A percentile compares a stretch with the other conserved stretches of the same genome.
These are phyloP conservation scores for Thereva nobilitata DNA, from an alignment of 2,888 invertebrate species.

Conservation along the genomic window DNA sequence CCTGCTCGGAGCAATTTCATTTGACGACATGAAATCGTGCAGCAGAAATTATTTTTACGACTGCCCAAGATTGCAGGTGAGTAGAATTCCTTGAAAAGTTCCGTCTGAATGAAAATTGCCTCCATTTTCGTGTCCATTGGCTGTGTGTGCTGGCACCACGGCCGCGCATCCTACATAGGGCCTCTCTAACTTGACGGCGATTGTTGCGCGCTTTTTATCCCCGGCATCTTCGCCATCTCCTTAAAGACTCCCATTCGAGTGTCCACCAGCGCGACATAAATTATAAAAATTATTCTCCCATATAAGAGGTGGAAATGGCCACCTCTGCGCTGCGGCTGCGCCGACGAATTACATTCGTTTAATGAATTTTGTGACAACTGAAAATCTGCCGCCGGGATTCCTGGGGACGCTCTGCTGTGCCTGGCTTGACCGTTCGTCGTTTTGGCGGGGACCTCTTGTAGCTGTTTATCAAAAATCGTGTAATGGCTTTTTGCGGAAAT, in stretches of 20 bases:
- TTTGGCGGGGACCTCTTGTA: slow-evolving; percentile 9
- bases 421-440: not conserved
- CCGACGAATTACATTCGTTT: slow-evolving; percentile 27
- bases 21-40: slow-evolving; percentile 32
- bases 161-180: slow-evolving; percentile 6
- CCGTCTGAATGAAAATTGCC: slow-evolving; percentile 1
- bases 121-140: not conserved
- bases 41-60: slow-evolving; percentile 32
- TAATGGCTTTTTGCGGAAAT: slow-evolving; percentile 36
- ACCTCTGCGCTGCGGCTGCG: slow-evolving; percentile 28
- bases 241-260: slow-evolving; percentile 8
- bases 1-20: slow-evolving; percentile 27
- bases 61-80: slow-evolving; percentile 4
- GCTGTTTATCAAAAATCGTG: slow-evolving; percentile 32
- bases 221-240: not conserved
- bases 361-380: slow-evolving; percentile 34
- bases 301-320: slow-evolving; percentile 33
- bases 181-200: slow-evolving; percentile 19
- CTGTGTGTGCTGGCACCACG: not conserved
- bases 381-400: slow-evolving; percentile 11
- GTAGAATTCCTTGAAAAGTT: slow-evolving; percentile 20
- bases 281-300: slow-evolving; percentile 33
- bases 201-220: slow-evolving; percentile 26
- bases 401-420: slow-evolving; percentile 8
- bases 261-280: slow-evolving; percentile 18